phyloP scores from a whole-genome alignment of 2,113 vertebrate species.

The Pongo pygmaeus region DNA sequence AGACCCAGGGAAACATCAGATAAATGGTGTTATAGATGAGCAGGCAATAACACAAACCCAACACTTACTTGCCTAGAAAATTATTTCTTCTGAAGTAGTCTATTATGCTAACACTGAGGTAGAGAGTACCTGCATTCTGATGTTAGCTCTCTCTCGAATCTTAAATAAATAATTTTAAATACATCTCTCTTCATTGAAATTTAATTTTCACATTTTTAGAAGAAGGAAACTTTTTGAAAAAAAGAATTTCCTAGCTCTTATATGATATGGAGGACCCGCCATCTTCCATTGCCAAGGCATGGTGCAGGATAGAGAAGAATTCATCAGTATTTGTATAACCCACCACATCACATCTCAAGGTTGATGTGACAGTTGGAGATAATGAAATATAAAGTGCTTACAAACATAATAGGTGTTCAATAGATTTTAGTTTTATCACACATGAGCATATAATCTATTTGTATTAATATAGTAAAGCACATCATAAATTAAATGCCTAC shows the following conservation, averaged over 20 bases:
- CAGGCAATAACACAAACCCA: not conserved
- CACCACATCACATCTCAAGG: not conserved
- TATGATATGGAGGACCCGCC: not conserved
- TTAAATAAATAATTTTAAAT: not conserved
- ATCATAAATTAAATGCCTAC: not conserved
- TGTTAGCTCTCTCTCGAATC: not conserved
- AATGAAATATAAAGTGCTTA: not conserved
- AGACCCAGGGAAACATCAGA: not conserved
- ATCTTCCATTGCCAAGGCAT: not conserved
- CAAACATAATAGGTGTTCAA: not conserved
- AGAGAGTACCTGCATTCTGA: not conserved
- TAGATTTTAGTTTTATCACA: conserved; percentile 34
- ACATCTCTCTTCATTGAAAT: not conserved
- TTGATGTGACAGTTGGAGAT: not conserved
- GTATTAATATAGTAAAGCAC: not conserved
- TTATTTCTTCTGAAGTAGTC: not conserved
- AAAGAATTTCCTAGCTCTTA: not conserved
- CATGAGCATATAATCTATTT: not conserved
- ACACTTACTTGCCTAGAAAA: not conserved
- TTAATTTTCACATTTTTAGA: not conserved
- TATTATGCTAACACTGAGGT: not conserved
- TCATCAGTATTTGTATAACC: not conserved
- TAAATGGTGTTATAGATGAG: not conserved
- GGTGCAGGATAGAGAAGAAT: not conserved
- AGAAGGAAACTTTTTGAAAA: not conserved